A percentile compares a stretch with the other conserved stretches of the same genome.
phyloP scores from a whole-genome alignment of 92 coral and sea anemone species.

The Montipora capitata region DNA sequence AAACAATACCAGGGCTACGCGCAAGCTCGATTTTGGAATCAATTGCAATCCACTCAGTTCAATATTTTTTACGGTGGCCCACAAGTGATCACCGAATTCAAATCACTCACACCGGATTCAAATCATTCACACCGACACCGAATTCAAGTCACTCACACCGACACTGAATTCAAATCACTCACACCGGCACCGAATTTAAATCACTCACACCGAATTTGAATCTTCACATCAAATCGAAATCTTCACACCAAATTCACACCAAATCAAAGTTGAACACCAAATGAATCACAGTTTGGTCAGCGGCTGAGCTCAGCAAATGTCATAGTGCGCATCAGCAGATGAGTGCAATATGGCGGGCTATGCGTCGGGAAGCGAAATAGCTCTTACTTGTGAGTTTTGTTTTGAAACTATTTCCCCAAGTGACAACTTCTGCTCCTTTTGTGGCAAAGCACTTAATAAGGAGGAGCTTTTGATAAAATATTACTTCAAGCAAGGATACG shows the following conservation, averaged over 20 bases:
- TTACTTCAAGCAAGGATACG: slow-evolving; percentile 33
- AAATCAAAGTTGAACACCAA: no score
- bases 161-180: neutral
- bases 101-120: neutral
- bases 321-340: neutral
- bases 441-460: slow-evolving; percentile 49
- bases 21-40: no score
- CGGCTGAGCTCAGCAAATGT: slow-evolving; percentile 2
- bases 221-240: no score
- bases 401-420: neutral
- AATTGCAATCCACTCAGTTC: no score
- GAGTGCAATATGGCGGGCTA: no score
- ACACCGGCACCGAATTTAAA: no score
- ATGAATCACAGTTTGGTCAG: neutral
- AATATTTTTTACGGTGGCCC: no score
- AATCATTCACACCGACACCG: neutral
- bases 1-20: no score
- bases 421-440: slow-evolving; percentile 32
- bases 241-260: no score
- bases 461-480: slow-evolving; percentile 40
- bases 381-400: slow-evolving; percentile 15
- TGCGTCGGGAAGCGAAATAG: slow-evolving; percentile 8
- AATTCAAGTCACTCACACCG: neutral
- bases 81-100: no score
- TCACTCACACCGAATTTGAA: no score